A percentile compares a stretch with the other conserved stretches of the same genome.
Evolutionary conservation across 2,113 vertebrate genomes (phyloP).

Genomic region (Furnarius figulus): DNA sequence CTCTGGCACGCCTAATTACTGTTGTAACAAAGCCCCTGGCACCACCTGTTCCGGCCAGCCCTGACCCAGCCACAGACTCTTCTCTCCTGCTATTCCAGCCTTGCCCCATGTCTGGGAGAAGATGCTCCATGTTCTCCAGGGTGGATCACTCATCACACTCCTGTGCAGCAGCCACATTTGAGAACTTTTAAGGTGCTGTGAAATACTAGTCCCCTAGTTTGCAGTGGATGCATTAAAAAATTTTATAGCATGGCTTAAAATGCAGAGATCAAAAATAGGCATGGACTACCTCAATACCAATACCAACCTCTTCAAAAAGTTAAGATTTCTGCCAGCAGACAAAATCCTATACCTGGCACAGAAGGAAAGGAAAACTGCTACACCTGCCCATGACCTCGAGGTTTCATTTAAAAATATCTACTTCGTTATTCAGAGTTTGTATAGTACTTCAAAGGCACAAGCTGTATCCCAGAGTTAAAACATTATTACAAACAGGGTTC

Average conservation of each 20-base stretch:
- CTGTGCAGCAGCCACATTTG: neutral
- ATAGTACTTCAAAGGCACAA: neutral
- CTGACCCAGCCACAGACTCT: neutral
- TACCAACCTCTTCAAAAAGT: neutral
- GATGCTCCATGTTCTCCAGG: accelerated
- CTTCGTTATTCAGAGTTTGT: neutral
- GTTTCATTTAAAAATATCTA: neutral
- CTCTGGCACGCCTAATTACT: neutral
- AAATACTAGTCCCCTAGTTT: neutral
- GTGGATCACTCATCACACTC: neutral
- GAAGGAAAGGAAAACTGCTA: neutral
- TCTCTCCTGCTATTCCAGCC: neutral
- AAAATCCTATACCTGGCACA: neutral
- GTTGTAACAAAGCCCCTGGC: neutral
- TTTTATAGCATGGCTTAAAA: neutral
- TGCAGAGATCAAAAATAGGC: neutral
- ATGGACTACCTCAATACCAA: neutral
- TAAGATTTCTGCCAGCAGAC: neutral
- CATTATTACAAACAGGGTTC: neutral
- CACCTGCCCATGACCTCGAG: neutral
- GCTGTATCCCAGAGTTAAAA: neutral
- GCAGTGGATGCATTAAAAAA: neutral
- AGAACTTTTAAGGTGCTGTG: neutral
- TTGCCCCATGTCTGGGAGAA: accelerated
- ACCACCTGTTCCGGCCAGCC: neutral